Conservation (phyloP, 2,113 vertebrate genomes). For the Azemiops feae region DNA sequence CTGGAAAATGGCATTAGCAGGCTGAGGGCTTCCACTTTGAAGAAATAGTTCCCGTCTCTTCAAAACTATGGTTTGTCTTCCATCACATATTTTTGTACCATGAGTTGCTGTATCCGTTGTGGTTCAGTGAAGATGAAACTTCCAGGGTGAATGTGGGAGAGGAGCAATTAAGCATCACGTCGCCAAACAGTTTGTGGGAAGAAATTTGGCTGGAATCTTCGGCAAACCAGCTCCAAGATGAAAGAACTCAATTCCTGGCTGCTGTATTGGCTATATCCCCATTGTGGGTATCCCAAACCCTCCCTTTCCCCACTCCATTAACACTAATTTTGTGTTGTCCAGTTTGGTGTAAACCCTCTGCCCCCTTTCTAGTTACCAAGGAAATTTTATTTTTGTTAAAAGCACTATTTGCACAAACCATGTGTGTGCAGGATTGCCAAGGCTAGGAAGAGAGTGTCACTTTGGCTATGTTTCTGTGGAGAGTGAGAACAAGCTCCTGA, state of each 20-base stretch:
- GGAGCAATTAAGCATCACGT: not conserved
- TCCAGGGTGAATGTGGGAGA: not conserved
- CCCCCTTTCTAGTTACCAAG: not conserved
- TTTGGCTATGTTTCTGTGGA: no score
- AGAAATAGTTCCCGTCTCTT: not conserved
- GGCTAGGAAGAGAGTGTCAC: not conserved
- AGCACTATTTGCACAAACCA: constrained; percentile 12
- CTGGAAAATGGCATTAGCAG: not conserved
- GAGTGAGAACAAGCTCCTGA: not conserved
- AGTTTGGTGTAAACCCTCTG: not conserved
- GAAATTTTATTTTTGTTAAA: not conserved
- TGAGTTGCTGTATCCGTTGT: not conserved
- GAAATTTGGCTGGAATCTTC: not conserved
- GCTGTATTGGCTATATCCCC: not conserved
- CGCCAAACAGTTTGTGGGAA: not conserved
- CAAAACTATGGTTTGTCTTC: not conserved
- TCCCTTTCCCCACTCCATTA: not conserved
- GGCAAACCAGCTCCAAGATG: no score
- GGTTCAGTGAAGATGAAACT: not conserved
- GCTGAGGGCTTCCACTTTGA: no score
- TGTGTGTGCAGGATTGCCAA: not conserved
- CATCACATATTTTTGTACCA: not conserved
- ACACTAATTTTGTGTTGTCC: not conserved
- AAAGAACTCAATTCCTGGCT: not conserved
- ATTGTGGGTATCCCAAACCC: not conserved